Evolutionary conservation across 2,797 vertebrate genomes (phyloP), one percentile per base, ranked within the genome.

Genomic region (Liasis olivaceus): DNA sequence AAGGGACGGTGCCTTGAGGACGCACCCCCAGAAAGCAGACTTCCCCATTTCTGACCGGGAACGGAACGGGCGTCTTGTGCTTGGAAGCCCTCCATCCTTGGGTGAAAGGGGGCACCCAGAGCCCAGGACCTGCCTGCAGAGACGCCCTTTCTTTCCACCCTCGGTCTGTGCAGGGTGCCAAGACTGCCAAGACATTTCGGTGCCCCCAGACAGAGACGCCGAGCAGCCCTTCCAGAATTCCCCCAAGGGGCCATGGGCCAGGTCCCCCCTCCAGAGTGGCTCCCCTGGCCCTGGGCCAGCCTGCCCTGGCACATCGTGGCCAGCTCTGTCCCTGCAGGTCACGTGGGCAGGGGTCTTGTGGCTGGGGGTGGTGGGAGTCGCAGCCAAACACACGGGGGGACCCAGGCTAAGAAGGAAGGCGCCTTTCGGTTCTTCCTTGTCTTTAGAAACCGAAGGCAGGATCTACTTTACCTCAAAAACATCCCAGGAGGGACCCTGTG

Each of bases 361-460:
- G 15, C 63, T 28, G 22, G 56, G 24, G 22, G 56, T 4, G 31
- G n/a, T 5, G 64, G 14, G 62, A 31, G 31, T 72, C 15, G 9
- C 17, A 42, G n/a, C 5, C 64, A 72, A n/a, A 72, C 14, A 6
- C 13, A 2, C 2, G 28, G 17, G 69, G 7, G 36, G 36, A 11
- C 8, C 72, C 72, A 20, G 9, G 7, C 7, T 22, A 36, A 36
- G 69, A 72, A 36, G 31, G 51, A 17, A 36, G 64, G 14, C n/a
- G 0, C 13, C n/a, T 17, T 5, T 72, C 14, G 1, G n/a, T 1
- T 28, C 64, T 13, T n/a, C 12, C 6, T 66, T 28, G 1, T n/a
- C 13, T 28, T 69, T 14, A 31, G 64, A 36, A 36, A 17, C 6
- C 31, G 17, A 31, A 31, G 69, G 60, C 17, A 24, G 60, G 60